These are phyloP conservation scores for Euphydryas editha DNA, from an alignment of 2,888 invertebrate species.

Conservation along the genomic window DNA sequence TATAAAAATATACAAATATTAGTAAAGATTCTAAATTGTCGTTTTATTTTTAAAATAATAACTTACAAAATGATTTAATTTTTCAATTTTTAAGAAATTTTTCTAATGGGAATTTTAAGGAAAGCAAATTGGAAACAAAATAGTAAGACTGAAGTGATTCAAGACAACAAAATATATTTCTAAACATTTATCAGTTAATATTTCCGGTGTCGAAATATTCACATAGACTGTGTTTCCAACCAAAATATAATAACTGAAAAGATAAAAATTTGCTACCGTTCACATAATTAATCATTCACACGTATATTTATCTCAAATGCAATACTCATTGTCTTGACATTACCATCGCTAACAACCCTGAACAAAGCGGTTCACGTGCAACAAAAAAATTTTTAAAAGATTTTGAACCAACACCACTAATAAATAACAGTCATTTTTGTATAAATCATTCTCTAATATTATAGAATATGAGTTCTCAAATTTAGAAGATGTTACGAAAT, in stretches of 20 bases:
- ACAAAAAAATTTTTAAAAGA: neutral
- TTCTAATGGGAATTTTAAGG: too few relatives aligned
- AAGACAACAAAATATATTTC: neutral
- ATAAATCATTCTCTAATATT: neutral
- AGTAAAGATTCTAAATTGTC: too few relatives aligned
- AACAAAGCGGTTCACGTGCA: constrained; percentile 19
- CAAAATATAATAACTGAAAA: constrained; percentile 1
- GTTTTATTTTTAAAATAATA: too few relatives aligned
- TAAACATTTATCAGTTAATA: neutral
- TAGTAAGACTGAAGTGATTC: neutral
- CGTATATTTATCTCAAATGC: constrained; percentile 25
- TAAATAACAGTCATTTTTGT: neutral
- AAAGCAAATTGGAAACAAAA: neutral
- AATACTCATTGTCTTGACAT: constrained; percentile 35
- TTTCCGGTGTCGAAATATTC: constrained; percentile 6
- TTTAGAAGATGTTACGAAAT: constrained; percentile 14
- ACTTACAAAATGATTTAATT: too few relatives aligned
- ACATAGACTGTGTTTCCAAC: neutral
- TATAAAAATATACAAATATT: too few relatives aligned
- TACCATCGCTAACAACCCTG: constrained; percentile 28
- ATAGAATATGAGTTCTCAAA: constrained; percentile 11
- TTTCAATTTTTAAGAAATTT: too few relatives aligned
- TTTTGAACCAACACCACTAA: neutral
- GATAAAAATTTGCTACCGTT: constrained; percentile 26
- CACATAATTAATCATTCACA: constrained; percentile 38